Evolutionary conservation across 2,113 vertebrate genomes (phyloP).

Genomic region (Cyprinus carpio): DNA sequence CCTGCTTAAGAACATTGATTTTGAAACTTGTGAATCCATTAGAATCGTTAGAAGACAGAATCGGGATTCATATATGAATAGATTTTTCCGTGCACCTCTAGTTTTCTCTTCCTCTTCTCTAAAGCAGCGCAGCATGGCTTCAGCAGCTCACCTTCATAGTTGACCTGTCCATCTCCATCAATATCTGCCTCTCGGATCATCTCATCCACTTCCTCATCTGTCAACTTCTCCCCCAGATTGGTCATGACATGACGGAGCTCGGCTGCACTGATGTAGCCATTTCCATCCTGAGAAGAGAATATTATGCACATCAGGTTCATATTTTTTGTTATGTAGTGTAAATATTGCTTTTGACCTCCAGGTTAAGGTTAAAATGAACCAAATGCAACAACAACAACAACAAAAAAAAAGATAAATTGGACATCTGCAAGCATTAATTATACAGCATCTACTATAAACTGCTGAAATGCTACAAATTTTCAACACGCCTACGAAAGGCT

Average conservation of each 20-base stretch:
- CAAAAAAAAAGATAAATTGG: no score
- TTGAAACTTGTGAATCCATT: no score
- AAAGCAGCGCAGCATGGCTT: no score
- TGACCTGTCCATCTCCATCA: conserved; percentile 88
- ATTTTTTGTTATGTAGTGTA: not conserved
- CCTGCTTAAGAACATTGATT: no score
- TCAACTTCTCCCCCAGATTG: conserved; percentile 90
- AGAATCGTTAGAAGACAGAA: no score
- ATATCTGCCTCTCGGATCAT: conserved; percentile 93
- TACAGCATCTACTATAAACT: not conserved
- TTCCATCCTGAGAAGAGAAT: conserved; percentile 78
- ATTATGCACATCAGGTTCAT: not conserved
- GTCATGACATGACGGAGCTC: conserved; percentile 91
- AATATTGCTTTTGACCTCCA: no score
- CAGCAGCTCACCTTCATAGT: conserved; percentile 87
- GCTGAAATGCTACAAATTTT: not conserved
- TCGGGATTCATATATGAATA: no score
- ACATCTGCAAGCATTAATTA: not conserved
- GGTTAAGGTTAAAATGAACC: no score
- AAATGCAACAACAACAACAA: no score
- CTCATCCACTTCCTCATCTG: conserved; percentile 88
- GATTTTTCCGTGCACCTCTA: no score
- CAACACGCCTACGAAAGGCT: not conserved
- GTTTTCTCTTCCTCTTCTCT: no score
- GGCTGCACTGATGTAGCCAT: conserved; percentile 88